Evolutionary conservation across 2,797 vertebrate genomes (phyloP).

Genomic region (Gobionotothen gibberifrons): DNA sequence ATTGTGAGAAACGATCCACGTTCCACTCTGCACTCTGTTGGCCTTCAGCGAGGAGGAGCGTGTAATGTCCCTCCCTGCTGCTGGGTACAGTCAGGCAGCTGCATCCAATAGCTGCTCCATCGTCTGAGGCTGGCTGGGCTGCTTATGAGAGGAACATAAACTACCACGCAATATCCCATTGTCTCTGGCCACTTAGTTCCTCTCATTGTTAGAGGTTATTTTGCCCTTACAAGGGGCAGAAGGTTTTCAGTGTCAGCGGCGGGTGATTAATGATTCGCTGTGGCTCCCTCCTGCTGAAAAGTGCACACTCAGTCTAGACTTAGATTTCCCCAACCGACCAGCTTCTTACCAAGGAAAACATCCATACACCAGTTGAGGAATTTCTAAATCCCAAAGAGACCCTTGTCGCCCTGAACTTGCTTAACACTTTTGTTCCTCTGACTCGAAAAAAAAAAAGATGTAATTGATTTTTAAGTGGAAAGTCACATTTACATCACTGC

Average conservation of each 20-base stretch:
- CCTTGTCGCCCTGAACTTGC: conserved; percentile 67
- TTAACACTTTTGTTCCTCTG: conserved; percentile 68
- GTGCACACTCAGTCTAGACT: conserved; percentile 81
- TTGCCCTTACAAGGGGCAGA: conserved; percentile 84
- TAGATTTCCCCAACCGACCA: conserved; percentile 78
- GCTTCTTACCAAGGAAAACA: conserved; percentile 56
- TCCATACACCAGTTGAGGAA: conserved; percentile 51
- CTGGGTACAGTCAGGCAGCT: conserved; percentile 79
- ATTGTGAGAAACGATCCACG: conserved; percentile 59
- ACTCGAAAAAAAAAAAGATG: conserved; percentile 40
- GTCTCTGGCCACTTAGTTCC: conserved; percentile 85
- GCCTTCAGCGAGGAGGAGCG: conserved; percentile 57
- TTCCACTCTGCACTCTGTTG: conserved; percentile 56
- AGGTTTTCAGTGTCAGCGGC: conserved; percentile 82
- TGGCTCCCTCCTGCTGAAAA: conserved; percentile 81
- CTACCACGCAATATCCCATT: conserved; percentile 80
- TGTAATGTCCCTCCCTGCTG: conserved; percentile 79
- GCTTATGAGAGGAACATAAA: conserved; percentile 86
- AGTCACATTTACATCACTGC: conserved; percentile 71
- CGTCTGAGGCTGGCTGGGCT: conserved; percentile 81
- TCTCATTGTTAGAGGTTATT: conserved; percentile 84
- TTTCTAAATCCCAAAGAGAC: conserved; percentile 59
- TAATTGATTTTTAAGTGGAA: conserved; percentile 83
- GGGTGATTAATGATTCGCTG: conserved; percentile 87
- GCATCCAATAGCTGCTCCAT: conserved; percentile 88